Conservation (phyloP, 2,113 vertebrate species). For the Microcebus griseorufus region DNA sequence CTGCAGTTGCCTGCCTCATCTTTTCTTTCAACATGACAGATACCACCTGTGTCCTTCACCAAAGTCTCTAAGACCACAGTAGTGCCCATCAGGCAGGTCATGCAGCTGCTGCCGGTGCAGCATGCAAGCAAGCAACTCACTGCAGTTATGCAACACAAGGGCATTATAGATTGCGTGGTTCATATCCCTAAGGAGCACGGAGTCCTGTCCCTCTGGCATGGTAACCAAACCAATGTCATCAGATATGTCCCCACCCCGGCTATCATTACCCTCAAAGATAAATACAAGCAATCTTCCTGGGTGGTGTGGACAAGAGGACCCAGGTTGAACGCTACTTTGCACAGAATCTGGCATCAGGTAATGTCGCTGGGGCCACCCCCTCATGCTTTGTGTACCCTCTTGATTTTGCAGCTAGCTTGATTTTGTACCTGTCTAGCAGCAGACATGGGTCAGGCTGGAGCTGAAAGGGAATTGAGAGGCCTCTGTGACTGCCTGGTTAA, state of each 20-base stretch:
- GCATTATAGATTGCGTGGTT: conserved; percentile 89
- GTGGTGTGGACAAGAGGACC: conserved; percentile 87
- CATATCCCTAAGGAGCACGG: conserved; percentile 90
- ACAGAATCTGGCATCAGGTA: conserved; percentile 85
- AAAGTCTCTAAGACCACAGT: neutral
- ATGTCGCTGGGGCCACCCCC: conserved; percentile 88
- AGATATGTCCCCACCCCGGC: conserved; percentile 88
- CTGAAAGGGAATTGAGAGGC: conserved; percentile 88
- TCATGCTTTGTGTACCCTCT: conserved; percentile 90
- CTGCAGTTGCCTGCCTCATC: neutral
- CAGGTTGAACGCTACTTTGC: conserved; percentile 78
- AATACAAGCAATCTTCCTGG: conserved; percentile 90
- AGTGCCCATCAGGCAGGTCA: neutral
- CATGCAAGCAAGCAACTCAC: conserved; percentile 89
- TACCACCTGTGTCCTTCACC: neutral
- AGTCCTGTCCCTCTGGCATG: conserved; percentile 88
- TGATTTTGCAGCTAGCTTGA: conserved; percentile 83
- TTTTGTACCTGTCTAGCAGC: conserved; percentile 88
- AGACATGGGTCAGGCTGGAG: conserved; percentile 88
- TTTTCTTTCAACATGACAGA: neutral
- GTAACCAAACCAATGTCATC: conserved; percentile 90
- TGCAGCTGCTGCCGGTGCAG: conserved; percentile 83
- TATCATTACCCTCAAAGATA: conserved; percentile 89
- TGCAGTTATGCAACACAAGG: conserved; percentile 88
- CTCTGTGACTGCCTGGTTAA: conserved; percentile 88